Percentiles rank a stretch among this genome's conserved stretches.
Conservation (phyloP, 2,888 invertebrate species). For the Andrena fulva region DNA sequence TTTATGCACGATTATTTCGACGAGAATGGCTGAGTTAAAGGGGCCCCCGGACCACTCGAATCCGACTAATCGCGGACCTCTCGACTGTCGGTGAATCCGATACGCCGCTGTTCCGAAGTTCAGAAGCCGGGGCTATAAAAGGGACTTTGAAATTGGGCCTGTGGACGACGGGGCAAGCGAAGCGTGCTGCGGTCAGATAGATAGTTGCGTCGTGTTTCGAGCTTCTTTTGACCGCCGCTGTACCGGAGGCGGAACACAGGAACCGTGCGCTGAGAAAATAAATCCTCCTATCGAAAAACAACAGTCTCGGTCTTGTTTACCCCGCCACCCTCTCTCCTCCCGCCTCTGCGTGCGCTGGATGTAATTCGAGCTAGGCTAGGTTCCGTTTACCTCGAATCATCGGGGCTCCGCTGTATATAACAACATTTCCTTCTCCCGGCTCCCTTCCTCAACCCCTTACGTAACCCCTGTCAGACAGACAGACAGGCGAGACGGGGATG, state of each 20-base stretch:
- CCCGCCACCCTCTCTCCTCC: background rate
- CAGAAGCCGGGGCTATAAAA: too few relatives aligned
- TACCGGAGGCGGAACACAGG: background rate
- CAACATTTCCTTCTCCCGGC: conserved; percentile 11
- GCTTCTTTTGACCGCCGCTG: too few relatives aligned
- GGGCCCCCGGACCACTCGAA: conserved; percentile 26
- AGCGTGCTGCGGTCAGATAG: too few relatives aligned
- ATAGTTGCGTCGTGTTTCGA: too few relatives aligned
- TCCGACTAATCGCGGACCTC: conserved; percentile 50
- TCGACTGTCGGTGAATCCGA: conserved; percentile 22
- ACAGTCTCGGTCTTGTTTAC: conserved; percentile 13
- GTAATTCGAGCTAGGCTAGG: conserved; percentile 27
- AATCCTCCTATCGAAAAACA: conserved; percentile 6
- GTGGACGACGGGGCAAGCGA: too few relatives aligned
- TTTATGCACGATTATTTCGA: conserved; percentile 54
- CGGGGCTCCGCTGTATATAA: conserved; percentile 10
- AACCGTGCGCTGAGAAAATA: conserved; percentile 4
- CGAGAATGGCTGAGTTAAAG: conserved; percentile 39
- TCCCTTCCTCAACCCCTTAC: background rate
- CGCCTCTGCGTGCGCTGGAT: background rate
- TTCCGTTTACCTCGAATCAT: conserved; percentile 27
- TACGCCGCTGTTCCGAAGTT: too few relatives aligned
- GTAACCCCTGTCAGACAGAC: conserved; percentile 7
- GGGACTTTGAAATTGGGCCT: too few relatives aligned
- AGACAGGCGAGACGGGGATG: background rate